phyloP scores from a whole-genome alignment of 2,113 vertebrate genomes.

The Lethenteron camtschaticum region DNA sequence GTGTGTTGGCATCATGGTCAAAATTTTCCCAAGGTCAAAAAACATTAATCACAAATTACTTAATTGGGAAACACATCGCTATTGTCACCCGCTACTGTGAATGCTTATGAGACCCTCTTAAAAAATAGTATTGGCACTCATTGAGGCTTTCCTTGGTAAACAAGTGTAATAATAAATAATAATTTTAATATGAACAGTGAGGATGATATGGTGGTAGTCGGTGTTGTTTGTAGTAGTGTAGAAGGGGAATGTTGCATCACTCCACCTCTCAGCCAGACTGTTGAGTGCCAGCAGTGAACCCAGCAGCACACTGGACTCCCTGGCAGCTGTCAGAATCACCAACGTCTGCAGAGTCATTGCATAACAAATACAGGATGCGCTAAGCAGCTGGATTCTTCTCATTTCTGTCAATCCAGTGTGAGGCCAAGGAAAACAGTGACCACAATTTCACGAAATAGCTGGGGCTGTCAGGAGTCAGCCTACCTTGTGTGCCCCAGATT shows the following conservation, averaged over 20 bases:
- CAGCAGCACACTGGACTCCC: slow-evolving; percentile 41
- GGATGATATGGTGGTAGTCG: not conserved
- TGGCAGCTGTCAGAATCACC: slow-evolving; percentile 39
- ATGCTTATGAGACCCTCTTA: no score
- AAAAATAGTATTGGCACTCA: no score
- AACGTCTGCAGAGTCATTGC: slow-evolving; percentile 29
- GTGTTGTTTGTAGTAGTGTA: no score
- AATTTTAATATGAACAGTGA: not conserved
- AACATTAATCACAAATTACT: no score
- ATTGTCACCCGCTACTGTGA: no score
- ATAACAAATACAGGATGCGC: not conserved
- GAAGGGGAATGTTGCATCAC: not conserved
- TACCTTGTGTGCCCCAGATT: slow-evolving; percentile 44
- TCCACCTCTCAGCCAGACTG: slow-evolving; percentile 48
- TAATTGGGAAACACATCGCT: no score
- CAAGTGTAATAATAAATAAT: slow-evolving; percentile 7
- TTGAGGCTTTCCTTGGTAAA: slow-evolving; percentile 7
- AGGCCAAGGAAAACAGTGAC: not conserved
- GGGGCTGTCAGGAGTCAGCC: slow-evolving; percentile 8
- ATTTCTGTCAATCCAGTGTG: not conserved
- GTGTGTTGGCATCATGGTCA: no score
- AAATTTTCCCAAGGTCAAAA: no score
- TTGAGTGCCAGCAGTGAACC: slow-evolving; percentile 44
- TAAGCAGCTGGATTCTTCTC: not conserved
- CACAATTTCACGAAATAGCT: not conserved